These are phyloP conservation scores for Melanotaenia parkinsoni DNA, from an alignment of 2,797 vertebrate species.

Conservation along the genomic window DNA sequence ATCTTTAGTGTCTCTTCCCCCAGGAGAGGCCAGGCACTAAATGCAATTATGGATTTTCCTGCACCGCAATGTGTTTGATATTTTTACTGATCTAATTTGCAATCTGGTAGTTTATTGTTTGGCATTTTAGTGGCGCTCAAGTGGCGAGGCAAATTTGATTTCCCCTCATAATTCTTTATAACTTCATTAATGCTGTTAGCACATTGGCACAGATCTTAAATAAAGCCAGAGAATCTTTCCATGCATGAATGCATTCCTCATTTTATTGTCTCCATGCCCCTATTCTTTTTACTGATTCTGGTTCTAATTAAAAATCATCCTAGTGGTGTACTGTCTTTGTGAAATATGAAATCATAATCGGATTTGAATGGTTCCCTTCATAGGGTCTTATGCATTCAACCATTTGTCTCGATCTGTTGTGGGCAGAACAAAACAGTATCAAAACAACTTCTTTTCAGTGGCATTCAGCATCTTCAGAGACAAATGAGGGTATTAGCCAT, in stretches of 20 bases:
- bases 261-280: slow-evolving; percentile 82
- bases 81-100: slow-evolving; percentile 99
- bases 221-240: slow-evolving; percentile 82
- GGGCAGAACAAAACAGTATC: slow-evolving; percentile 56
- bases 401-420: slow-evolving; percentile 51
- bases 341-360: slow-evolving; percentile 83
- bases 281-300: slow-evolving; percentile 78
- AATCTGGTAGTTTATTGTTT: slow-evolving; percentile 99
- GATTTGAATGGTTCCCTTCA: slow-evolving; percentile 75
- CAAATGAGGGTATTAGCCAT: slow-evolving; percentile 72
- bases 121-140: slow-evolving; percentile 99
- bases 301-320: slow-evolving; percentile 87
- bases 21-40: slow-evolving; percentile 93
- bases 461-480: slow-evolving; percentile 64
- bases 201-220: slow-evolving; percentile 88
- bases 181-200: slow-evolving; percentile 98
- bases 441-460: slow-evolving; percentile 68
- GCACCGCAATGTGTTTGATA: slow-evolving; percentile 99
- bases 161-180: slow-evolving; percentile 99
- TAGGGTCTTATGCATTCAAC: slow-evolving; percentile 56
- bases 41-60: slow-evolving; percentile 99
- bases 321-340: slow-evolving; percentile 76
- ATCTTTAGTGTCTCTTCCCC: slow-evolving; percentile 96
- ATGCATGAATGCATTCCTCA: slow-evolving; percentile 80
- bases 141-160: slow-evolving; percentile 99